Base-by-base conservation (phyloP, 2,113 vertebrate species). In the Hydrolagus affinis region DNA sequence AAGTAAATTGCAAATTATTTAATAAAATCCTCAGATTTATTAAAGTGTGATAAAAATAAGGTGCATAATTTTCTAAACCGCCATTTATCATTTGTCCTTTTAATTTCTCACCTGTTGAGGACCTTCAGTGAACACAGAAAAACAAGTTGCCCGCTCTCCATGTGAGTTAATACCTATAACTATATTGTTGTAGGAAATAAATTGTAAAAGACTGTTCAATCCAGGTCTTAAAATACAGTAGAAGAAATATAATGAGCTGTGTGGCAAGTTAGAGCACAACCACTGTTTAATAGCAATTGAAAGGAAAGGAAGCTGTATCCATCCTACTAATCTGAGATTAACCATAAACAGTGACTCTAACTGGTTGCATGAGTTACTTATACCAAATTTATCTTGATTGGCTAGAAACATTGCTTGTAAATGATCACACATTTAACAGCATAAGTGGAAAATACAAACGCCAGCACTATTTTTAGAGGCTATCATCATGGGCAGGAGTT, bases 401-500 rank as follows among this genome's bases (percentile, higher is more conserved):
- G 30, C 7, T 74, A 56, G 8, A 74, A 32, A 56, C 44, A 44
- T 44, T 44, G 44, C 44, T 44, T 44, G 44, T 78, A 59, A 62
- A 28, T 25, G 11, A 62, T 25, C 23, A 15, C 23, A 19, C 56
- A 64, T 62, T 9, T 64, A 62, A 28, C 57, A 62, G 6, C 59
- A 30, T 14, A 30, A 15, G 62, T 60, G 23, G 57, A 64, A 60
- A 73, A 80, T 62, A 21, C 74, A 64, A 23, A 17, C 44, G 44
- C 44, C 6, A 44, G n/a, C 15, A 73, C 21, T 60, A 80, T 80
- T 60, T 78, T 60, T 78, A 77, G 56, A 77, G 21, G 60, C 77
- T 0, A 73, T 71, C 44, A 77, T 64, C 23, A 44, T 44, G 44
- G 0, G 64, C 60, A 28, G 11, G 56, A 80, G 59, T 62, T 80